Evolutionary conservation across 2,113 vertebrate genomes (phyloP), one percentile per base, ranked within the genome.

Genomic region (Riparia riparia): DNA sequence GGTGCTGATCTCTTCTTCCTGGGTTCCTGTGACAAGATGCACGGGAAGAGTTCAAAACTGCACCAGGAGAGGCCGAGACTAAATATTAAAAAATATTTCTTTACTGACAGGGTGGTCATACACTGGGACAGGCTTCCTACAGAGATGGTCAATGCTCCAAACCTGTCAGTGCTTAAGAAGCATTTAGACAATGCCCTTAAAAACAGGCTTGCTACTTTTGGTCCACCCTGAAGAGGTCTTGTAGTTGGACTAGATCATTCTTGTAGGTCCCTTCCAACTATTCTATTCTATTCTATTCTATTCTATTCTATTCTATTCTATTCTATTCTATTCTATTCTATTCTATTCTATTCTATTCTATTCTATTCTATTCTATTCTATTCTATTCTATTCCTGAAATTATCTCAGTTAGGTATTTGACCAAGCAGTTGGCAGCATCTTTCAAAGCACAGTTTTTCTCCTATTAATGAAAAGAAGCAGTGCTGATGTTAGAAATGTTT

Each of bases 11-110:
- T 26, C 32, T 51, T 57, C 47, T 53, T 4, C 34, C 64, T 39
- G 9, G 24, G 10, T 9, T 25, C 15, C 58, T 21, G 31, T 19
- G 20, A 58, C 3, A 25, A 5, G 6, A 34, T 15, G 0, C 1
- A 2, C 4, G 5, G 31, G 17, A 58, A 50, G 10, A 8, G 20
- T 39, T 63, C 18, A 49, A 68, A 57, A 28, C 11, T 63, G 21
- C 10, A 28, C 3, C 51, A n/a, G 14, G 4, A 14, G 37, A 66
- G 17, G 53, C 15, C 72, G 15, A 76, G 29, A 61, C 14, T 80
- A 16, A 16, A 19, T 31, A 50, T 29, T 8, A 56, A 15, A 20
- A 80, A 84, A 7, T 3, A 57, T 68, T 71, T 81, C 2, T 82
- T 82, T 69, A 49, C 13, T 5, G 2, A 34, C 32, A 68, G 7